These are phyloP conservation scores for Hippocampus mohnikei DNA, from an alignment of 2,113 vertebrate genomes.

Conservation along the genomic window DNA sequence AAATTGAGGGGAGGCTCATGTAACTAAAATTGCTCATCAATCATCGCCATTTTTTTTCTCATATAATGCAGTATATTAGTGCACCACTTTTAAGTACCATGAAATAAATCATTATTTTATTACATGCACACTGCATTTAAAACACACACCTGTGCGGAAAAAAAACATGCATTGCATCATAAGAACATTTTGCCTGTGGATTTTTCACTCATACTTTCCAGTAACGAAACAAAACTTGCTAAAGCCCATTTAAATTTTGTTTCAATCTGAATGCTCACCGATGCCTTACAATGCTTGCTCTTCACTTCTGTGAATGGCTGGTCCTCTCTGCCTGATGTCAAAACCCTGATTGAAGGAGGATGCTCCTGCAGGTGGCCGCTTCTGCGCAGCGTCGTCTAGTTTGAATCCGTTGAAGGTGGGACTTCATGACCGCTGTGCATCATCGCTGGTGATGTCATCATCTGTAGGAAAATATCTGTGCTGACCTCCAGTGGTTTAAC, in stretches of 20 bases:
- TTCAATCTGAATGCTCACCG: not conserved
- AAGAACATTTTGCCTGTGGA: not conserved
- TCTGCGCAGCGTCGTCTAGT: constrained; percentile 8
- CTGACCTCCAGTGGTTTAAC: constrained; percentile 6
- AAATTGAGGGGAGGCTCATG: not conserved
- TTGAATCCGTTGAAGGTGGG: not conserved
- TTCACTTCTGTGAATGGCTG: not conserved
- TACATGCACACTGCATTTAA: not conserved
- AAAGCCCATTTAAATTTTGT: not conserved
- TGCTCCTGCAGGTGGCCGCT: constrained; percentile 18
- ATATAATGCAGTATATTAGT: not conserved
- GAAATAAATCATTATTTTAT: not conserved
- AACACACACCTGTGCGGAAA: not conserved
- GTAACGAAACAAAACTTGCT: not conserved
- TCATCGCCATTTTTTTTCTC: not conserved
- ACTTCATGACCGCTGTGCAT: not conserved
- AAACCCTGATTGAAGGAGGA: constrained; percentile 14
- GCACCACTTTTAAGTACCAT: not conserved
- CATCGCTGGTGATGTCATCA: constrained; percentile 19
- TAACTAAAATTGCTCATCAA: not conserved
- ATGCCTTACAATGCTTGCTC: constrained; percentile 16
- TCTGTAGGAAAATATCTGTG: not conserved
- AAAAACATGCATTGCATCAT: not conserved
- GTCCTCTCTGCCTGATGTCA: constrained; percentile 25
- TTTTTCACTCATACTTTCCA: not conserved